Conservation (phyloP, 2,797 vertebrate genomes). For the Acanthurus tractus region DNA sequence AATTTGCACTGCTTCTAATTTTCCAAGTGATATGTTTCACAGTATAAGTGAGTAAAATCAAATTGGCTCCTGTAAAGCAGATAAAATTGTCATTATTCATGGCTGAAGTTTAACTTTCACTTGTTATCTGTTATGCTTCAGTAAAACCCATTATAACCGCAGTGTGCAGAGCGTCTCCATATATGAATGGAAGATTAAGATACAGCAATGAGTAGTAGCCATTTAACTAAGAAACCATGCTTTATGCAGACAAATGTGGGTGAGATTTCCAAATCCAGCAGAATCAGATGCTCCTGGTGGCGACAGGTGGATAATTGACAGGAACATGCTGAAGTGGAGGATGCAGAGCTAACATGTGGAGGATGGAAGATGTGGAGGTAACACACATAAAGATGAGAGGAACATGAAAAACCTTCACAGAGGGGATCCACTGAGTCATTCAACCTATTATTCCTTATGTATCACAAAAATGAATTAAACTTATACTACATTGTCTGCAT, state of each 20-base stretch:
- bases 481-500: slow-evolving; percentile 10
- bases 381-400: slow-evolving; percentile 19
- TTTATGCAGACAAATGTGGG: slow-evolving; percentile 33
- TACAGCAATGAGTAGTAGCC: neutral
- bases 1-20: slow-evolving; percentile 17
- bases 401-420: slow-evolving; percentile 22
- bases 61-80: slow-evolving; percentile 28
- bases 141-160: slow-evolving; percentile 11
- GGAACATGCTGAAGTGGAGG: slow-evolving; percentile 35
- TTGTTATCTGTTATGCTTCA: slow-evolving; percentile 19
- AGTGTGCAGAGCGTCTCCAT: slow-evolving; percentile 8
- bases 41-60: slow-evolving; percentile 22
- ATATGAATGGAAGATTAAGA: neutral
- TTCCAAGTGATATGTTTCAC: neutral
- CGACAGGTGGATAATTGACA: slow-evolving; percentile 44
- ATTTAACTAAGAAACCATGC: neutral
- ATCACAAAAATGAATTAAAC: slow-evolving; percentile 32
- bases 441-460: slow-evolving; percentile 12
- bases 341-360: slow-evolving; percentile 24
- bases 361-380: slow-evolving; percentile 16
- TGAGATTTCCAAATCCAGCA: slow-evolving; percentile 31
- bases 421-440: slow-evolving; percentile 12
- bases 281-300: slow-evolving; percentile 16
- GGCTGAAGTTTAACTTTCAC: slow-evolving; percentile 23
- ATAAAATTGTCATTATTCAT: slow-evolving; percentile 14